Conservation (phyloP, 2,888 invertebrate genomes). For the Noctuana brunneofusca region DNA sequence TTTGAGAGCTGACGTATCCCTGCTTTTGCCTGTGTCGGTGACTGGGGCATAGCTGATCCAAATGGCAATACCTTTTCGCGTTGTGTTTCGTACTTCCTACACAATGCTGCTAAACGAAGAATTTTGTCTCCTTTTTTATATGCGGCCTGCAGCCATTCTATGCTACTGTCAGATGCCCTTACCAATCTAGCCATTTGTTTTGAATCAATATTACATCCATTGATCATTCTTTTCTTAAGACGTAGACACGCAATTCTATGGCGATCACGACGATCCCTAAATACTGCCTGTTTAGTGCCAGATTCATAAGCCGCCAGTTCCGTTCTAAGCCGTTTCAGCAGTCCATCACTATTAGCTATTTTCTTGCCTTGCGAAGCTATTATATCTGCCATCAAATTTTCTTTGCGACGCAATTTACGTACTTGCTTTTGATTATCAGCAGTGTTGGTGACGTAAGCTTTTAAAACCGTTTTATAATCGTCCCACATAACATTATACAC, state of each 20-base stretch:
- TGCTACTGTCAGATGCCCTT: slow-evolving; percentile 61
- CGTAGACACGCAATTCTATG: slow-evolving; percentile 63
- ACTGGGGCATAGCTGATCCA: slow-evolving; percentile 54
- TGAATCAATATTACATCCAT: slow-evolving; percentile 58
- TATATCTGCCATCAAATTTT: slow-evolving; percentile 72
- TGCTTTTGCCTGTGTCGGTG: slow-evolving; percentile 51
- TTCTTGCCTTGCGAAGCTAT: slow-evolving; percentile 71
- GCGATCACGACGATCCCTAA: slow-evolving; percentile 68
- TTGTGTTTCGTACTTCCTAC: slow-evolving; percentile 82
- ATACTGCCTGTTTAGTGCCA: slow-evolving; percentile 71
- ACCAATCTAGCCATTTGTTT: slow-evolving; percentile 60
- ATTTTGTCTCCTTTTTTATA: slow-evolving; percentile 77
- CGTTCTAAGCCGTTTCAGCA: slow-evolving; percentile 60
- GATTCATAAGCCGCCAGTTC: slow-evolving; percentile 72
- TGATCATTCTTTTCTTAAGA: slow-evolving; percentile 57
- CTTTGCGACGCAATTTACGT: slow-evolving; percentile 67
- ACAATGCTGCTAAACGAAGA: slow-evolving; percentile 75
- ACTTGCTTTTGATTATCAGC: slow-evolving; percentile 71
- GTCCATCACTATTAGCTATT: slow-evolving; percentile 65
- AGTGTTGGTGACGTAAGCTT: slow-evolving; percentile 62
- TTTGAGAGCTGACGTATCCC: slow-evolving; percentile 53
- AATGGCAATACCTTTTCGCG: slow-evolving; percentile 76
- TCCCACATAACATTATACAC: slow-evolving; percentile 68
- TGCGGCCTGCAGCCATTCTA: slow-evolving; percentile 67
- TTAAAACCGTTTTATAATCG: slow-evolving; percentile 66